phyloP scores from a whole-genome alignment of 2,888 invertebrate genomes.

The Lasioglossum figueresi region DNA sequence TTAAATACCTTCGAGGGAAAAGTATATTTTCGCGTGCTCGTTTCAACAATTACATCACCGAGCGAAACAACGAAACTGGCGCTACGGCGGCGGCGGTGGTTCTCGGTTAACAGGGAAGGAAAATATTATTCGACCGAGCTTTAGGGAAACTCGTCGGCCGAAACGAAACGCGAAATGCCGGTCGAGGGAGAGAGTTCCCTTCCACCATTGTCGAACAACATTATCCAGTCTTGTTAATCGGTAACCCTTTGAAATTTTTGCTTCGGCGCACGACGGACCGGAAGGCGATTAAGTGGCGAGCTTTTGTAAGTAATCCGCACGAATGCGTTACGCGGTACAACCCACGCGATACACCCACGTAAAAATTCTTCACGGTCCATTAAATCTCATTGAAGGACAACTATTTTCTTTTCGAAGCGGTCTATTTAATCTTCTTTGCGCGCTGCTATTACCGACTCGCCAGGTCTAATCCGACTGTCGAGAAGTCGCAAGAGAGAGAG shows the following conservation, averaged over 20 bases:
- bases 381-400: neutral
- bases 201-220: neutral
- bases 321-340: too few species aligned
- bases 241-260: neutral
- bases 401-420: neutral
- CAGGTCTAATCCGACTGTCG: slow-evolving; percentile 24
- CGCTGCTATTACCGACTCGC: neutral
- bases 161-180: neutral
- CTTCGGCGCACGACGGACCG: neutral
- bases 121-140: neutral
- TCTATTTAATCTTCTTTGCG: neutral
- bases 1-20: neutral
- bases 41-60: neutral
- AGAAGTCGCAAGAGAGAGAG: neutral
- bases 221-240: neutral
- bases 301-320: neutral
- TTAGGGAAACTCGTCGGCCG: neutral
- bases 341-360: neutral
- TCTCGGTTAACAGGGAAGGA: neutral
- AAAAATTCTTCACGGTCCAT: neutral
- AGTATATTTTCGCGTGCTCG: neutral
- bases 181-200: neutral
- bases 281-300: neutral
- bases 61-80: neutral
- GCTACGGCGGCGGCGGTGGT: neutral